phyloP scores from a whole-genome alignment of 2,888 invertebrate species.

The Pardosa pseudoannulata region DNA sequence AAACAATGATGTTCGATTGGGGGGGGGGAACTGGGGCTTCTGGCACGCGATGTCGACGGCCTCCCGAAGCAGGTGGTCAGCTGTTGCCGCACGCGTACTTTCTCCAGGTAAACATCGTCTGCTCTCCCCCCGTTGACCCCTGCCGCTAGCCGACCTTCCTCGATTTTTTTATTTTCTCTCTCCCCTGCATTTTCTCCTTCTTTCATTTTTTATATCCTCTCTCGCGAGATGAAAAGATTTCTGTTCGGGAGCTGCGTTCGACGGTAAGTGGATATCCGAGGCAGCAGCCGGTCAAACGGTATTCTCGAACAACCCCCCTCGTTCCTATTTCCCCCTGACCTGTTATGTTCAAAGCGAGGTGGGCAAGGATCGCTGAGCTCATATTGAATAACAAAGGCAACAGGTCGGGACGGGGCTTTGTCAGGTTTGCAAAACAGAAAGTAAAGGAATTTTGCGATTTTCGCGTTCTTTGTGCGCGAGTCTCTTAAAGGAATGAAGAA shows the following conservation, averaged over 20 bases:
- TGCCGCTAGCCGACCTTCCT: constrained; percentile 66
- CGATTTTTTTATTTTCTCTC: neutral
- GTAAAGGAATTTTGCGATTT: neutral
- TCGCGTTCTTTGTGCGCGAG: neutral
- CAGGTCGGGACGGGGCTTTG: constrained; percentile 11
- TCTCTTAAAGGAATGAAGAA: too few relatives aligned
- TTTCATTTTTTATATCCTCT: constrained; percentile 31
- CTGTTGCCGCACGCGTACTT: constrained; percentile 34
- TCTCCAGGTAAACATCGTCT: constrained; percentile 64
- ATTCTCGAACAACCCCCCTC: constrained; percentile 23
- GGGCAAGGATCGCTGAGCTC: constrained; percentile 8
- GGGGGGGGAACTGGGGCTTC: too few relatives aligned
- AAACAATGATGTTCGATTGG: too few relatives aligned
- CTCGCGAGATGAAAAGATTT: constrained; percentile 55
- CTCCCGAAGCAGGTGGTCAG: constrained; percentile 45
- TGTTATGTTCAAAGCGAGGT: constrained; percentile 13
- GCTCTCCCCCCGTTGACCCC: constrained; percentile 45
- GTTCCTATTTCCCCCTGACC: constrained; percentile 13
- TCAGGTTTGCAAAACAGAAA: neutral
- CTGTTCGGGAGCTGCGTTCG: constrained; percentile 19
- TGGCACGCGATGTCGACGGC: too few relatives aligned
- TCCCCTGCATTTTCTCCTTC: constrained; percentile 55
- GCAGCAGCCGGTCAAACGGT: constrained; percentile 44
- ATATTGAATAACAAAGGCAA: constrained; percentile 17
- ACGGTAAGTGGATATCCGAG: constrained; percentile 29